Evolutionary conservation across 2,113 vertebrate species (phyloP), one percentile per base, ranked within the genome.

Genomic region (Piprites chloris): DNA sequence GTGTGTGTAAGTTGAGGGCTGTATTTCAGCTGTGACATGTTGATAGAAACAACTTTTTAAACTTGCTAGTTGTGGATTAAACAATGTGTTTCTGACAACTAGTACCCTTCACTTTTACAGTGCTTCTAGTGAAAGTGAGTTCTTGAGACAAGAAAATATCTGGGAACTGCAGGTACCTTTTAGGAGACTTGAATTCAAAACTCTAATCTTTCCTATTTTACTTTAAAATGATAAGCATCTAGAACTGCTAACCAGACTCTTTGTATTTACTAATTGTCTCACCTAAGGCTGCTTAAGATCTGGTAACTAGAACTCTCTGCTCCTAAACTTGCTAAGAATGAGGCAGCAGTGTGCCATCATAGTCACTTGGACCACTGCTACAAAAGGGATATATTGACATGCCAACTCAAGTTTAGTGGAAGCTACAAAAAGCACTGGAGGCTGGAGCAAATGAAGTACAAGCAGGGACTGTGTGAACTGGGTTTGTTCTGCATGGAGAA

Each of bases 161-260:
- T 68, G 28, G 12, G 8, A 93, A 35, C 33, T 76, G 30, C 12
- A 14, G 23, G 6, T 50, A n/a, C 20, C 22, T 61, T 83, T 68
- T 52, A 86, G 41, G 32, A 92, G 46, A 58, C 59, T 74, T 74
- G 69, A 85, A 89, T 80, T 79, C 19, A 61, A 75, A 23, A 76
- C 12, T 71, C 8, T 46, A 12, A 28, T 71, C 42, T 82, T 86
- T 56, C 22, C 21, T 72, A 13, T 49, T 88, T 90, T 75, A 50
- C 28, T 66, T 77, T 4, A 72, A 74, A 95, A 7, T 10, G 11
- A 7, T 37, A 50, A 59, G 23, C 46, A 53, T 82, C 20, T 28
- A 26, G 44, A 56, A 56, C 27, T 76, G 30, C 67, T 73, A 73
- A 11, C 21, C 53, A 24, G 27, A 33, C 16, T 53, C 30, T 37